phyloP scores from a whole-genome alignment of 2,113 vertebrate species.

The Cebus imitator region DNA sequence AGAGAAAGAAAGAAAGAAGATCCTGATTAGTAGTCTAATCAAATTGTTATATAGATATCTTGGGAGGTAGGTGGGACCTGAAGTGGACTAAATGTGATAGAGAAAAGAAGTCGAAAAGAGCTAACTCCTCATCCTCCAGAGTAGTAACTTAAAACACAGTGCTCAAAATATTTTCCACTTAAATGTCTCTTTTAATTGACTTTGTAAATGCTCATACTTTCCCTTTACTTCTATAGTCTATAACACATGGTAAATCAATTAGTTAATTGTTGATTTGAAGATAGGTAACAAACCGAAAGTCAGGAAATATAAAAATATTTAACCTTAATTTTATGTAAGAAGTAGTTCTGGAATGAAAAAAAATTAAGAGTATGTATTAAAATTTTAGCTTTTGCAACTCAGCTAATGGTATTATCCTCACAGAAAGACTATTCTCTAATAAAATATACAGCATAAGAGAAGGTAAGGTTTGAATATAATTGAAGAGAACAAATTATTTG shows the following conservation, averaged over 20 bases:
- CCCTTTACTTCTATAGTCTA: not conserved
- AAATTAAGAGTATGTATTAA: slow-evolving; percentile 26
- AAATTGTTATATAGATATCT: not conserved
- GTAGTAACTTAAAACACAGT: not conserved
- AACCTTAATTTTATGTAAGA: not conserved
- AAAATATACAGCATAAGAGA: not conserved
- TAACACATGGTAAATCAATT: not conserved
- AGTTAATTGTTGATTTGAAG: not conserved
- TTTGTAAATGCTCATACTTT: not conserved
- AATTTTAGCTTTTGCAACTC: not conserved
- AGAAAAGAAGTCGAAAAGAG: not conserved
- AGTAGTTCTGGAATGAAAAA: not conserved
- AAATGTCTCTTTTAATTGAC: not conserved
- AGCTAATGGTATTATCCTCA: not conserved
- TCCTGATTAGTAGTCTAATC: not conserved
- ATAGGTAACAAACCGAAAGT: not conserved
- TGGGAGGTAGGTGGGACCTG: not conserved
- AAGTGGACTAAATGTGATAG: not conserved
- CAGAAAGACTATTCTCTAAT: not conserved
- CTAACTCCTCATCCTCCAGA: not conserved
- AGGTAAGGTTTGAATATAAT: not conserved
- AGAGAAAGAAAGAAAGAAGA: too few relatives aligned
- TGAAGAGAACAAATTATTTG: not conserved
- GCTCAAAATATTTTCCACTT: not conserved
- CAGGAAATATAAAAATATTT: not conserved